phyloP scores from a whole-genome alignment of 2,888 invertebrate genomes.

The Megastigmus dorsalis region DNA sequence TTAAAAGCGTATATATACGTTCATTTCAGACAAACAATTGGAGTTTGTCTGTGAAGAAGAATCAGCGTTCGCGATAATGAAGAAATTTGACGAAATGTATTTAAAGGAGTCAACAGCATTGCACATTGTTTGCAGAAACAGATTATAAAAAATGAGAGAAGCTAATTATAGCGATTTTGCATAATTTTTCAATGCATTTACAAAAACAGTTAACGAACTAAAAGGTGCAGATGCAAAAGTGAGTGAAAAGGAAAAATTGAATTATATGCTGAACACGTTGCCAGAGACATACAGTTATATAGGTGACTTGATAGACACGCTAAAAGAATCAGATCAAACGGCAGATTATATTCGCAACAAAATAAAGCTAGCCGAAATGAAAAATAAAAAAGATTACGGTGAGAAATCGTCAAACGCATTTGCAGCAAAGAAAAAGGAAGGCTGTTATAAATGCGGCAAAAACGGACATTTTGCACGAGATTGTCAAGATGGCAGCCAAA shows the following conservation, averaged over 20 bases:
- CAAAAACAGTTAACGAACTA: background rate
- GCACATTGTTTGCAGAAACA: background rate
- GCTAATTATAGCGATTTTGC: background rate
- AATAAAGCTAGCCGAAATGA: constrained; percentile 4
- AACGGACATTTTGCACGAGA: constrained; percentile 39
- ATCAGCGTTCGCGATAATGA: too few relatives aligned
- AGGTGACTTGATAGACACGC: background rate
- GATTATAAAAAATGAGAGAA: background rate
- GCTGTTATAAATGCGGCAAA: constrained; percentile 10
- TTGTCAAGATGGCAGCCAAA: constrained; percentile 14
- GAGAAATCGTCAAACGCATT: constrained; percentile 16
- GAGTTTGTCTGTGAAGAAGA: too few relatives aligned
- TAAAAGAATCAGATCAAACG: background rate
- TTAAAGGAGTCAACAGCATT: background rate
- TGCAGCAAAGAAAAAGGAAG: background rate
- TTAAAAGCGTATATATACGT: too few relatives aligned
- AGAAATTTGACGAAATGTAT: constrained; percentile 7
- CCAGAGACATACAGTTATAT: background rate
- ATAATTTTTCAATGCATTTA: constrained; percentile 2
- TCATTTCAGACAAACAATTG: background rate
- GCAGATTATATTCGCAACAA: background rate
- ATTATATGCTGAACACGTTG: background rate
- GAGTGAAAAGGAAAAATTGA: background rate
- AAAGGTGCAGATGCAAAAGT: background rate
- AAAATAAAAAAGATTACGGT: background rate